A percentile compares a stretch with the other conserved stretches of the same genome.
These are phyloP conservation scores for Zeugodacus cucurbitae DNA, from an alignment of 1,140 invertebrate genomes.

Conservation along the genomic window DNA sequence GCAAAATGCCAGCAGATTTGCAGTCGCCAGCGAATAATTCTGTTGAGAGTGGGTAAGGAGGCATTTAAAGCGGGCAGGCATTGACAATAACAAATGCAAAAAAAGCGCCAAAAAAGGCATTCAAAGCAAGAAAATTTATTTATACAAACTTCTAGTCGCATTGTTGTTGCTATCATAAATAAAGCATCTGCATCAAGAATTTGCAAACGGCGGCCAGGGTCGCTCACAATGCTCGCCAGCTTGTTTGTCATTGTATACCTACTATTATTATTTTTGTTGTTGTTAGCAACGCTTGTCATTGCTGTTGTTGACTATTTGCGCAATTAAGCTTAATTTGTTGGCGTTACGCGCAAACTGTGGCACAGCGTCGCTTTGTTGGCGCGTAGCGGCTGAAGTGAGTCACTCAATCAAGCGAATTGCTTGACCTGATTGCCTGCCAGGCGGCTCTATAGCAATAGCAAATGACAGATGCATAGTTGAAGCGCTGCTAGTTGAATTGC, in stretches of 20 bases:
- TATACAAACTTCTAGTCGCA: neutral
- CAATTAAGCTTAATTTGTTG: conserved; percentile 37
- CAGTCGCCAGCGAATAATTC: neutral
- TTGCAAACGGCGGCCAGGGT: too few species aligned
- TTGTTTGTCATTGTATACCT: neutral
- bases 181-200: neutral
- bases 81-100: neutral
- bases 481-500: neutral
- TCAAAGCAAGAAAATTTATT: neutral
- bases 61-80: neutral
- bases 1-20: neutral
- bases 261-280: neutral
- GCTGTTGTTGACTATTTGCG: neutral
- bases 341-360: neutral
- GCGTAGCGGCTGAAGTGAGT: neutral
- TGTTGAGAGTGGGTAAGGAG: neutral
- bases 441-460: neutral
- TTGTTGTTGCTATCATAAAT: neutral
- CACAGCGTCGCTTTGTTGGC: neutral
- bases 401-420: conserved; percentile 10
- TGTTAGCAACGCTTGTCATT: neutral
- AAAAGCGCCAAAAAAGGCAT: neutral
- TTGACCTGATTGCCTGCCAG: neutral
- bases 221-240: neutral
- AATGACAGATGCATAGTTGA: neutral